Conservation (phyloP, 2,113 vertebrate species). For the Pimephales promelas region DNA sequence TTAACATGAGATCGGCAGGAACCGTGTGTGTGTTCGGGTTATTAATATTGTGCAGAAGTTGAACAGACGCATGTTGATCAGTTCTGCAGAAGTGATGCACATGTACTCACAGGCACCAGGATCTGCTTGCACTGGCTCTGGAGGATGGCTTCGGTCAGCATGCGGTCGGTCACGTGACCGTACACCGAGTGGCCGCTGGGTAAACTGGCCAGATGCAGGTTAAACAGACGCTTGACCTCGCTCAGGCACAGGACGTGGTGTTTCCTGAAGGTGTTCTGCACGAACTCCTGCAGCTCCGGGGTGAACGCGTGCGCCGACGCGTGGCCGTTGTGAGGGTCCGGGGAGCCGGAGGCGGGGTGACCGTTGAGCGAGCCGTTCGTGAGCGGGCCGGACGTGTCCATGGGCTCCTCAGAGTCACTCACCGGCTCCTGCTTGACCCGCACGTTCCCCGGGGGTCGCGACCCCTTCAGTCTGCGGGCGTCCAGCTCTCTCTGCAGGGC, state of each 20-base stretch:
- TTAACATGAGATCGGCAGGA: too few relatives aligned
- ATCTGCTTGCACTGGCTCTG: slow-evolving; percentile 92
- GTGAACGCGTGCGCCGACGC: slow-evolving; percentile 56
- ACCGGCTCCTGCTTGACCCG: slow-evolving; percentile 80
- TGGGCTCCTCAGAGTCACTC: slow-evolving; percentile 80
- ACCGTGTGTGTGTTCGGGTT: too few relatives aligned
- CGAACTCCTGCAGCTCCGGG: slow-evolving; percentile 88
- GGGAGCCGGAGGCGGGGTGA: slow-evolving; percentile 59
- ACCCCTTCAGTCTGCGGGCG: slow-evolving; percentile 55
- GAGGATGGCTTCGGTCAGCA: slow-evolving; percentile 92
- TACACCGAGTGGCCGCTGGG: slow-evolving; percentile 85
- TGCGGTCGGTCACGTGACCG: slow-evolving; percentile 90
- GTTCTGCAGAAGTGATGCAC: not conserved
- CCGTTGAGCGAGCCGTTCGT: slow-evolving; percentile 83
- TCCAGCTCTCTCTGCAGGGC: slow-evolving; percentile 84
- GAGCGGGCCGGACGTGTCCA: slow-evolving; percentile 80
- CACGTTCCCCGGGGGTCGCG: slow-evolving; percentile 56
- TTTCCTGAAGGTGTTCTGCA: slow-evolving; percentile 86
- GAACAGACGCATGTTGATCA: too few relatives aligned
- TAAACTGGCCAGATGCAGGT: slow-evolving; percentile 92
- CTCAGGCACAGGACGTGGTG: slow-evolving; percentile 93
- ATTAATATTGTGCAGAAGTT: too few relatives aligned
- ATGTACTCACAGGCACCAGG: slow-evolving; percentile 94
- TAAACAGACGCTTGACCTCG: slow-evolving; percentile 94
- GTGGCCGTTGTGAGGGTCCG: slow-evolving; percentile 78